Conservation (phyloP, 2,113 vertebrate species). For the Eptatretus burgeri region DNA sequence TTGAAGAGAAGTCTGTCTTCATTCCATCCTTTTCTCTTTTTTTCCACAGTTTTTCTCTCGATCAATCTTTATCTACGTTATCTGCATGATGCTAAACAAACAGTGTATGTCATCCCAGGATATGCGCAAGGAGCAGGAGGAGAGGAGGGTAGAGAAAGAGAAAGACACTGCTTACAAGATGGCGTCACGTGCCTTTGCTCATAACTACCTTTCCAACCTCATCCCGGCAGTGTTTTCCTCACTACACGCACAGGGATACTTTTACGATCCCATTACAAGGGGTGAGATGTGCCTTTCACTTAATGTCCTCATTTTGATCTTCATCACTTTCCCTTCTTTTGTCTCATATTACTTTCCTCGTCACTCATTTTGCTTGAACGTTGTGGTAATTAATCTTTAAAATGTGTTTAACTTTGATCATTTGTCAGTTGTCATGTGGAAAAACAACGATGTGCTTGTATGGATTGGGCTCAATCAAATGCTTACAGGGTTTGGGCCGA, state of each 20-base stretch:
- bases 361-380: neutral
- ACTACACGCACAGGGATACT: slow-evolving; percentile 38
- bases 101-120: slow-evolving; percentile 26
- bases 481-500: too few species aligned
- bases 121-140: slow-evolving; percentile 30
- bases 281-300: slow-evolving; percentile 18
- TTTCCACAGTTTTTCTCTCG: too few species aligned
- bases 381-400: neutral
- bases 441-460: too few species aligned
- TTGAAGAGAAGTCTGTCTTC: too few species aligned
- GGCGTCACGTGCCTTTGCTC: slow-evolving; percentile 30
- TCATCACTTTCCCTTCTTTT: neutral
- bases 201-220: slow-evolving; percentile 40
- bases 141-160: slow-evolving; percentile 22
- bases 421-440: neutral
- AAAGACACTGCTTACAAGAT: slow-evolving; percentile 39
- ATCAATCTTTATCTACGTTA: too few species aligned
- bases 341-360: neutral
- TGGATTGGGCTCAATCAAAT: too few species aligned
- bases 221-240: slow-evolving; percentile 34
- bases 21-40: too few species aligned
- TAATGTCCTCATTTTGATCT: neutral
- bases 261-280: slow-evolving; percentile 49
- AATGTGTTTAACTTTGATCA: too few species aligned
- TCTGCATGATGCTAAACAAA: too few species aligned